Conservation (phyloP, 2,113 vertebrate genomes). For the Macrotis lagotis region DNA sequence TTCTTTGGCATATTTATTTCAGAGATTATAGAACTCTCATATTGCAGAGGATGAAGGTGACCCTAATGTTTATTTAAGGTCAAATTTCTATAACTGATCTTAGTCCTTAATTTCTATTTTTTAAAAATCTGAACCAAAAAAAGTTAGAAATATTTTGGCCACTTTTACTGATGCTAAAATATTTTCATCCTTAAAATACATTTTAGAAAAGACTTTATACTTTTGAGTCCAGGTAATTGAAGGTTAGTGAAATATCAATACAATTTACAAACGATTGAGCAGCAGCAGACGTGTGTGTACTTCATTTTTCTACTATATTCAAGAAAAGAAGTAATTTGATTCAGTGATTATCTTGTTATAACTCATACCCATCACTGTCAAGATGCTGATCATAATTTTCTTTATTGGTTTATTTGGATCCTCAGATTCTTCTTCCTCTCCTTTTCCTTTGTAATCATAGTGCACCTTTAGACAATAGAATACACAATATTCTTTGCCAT, state of each 20-base stretch:
- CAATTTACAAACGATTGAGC: neutral
- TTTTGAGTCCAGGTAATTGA: neutral
- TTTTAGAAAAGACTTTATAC: neutral
- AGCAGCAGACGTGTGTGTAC: neutral
- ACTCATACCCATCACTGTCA: neutral
- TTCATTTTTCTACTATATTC: neutral
- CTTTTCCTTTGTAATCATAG: neutral
- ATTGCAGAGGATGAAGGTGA: neutral
- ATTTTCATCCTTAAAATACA: conserved; percentile 26
- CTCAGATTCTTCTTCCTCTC: neutral
- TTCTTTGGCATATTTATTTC: neutral
- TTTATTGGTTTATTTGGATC: neutral
- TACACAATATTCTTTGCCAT: neutral
- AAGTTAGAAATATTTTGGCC: conserved; percentile 10
- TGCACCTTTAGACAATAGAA: neutral
- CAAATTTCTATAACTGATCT: neutral
- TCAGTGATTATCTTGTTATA: neutral
- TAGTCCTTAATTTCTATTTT: neutral
- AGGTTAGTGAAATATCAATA: neutral
- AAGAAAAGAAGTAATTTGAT: neutral
- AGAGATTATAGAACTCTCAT: neutral
- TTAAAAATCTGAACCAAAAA: conserved; percentile 19
- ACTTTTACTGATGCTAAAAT: neutral
- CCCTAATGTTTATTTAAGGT: neutral
- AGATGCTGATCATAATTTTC: neutral